Base-by-base conservation (phyloP, 2,797 vertebrate genomes). In the Xiphophorus birchmanni region DNA sequence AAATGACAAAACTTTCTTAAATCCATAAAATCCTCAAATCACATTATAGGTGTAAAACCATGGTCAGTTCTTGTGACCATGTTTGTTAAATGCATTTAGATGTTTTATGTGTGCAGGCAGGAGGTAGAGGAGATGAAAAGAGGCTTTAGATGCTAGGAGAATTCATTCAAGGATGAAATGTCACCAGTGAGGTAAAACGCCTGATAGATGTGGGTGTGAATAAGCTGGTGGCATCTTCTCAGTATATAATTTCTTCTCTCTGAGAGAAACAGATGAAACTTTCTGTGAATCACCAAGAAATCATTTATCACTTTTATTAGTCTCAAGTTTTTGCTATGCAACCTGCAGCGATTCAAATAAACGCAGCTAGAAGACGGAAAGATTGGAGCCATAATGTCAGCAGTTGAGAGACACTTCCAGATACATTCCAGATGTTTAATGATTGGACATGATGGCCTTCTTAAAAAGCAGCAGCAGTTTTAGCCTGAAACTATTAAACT, bases 361-460 rank as follows among this genome's bases (percentile, higher is more conserved):
- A 90, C 83, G 85, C 32, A 2, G 65, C 67, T 87, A 76, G 80
- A 84, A 84, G 77, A 80, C 71, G 0, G 75, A 69, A 80, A 56
- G 77, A 86, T 80, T 73, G 78, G 76, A 79, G 29, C 40, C 65
- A 23, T 87, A 87, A 90, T 83, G 77, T 74, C 81, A 37, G 78
- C 80, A 75, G 85, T 75, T 74, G 65, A 82, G 84, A 82, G 74
- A 77, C 77, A 52, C 76, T 76, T 83, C 85, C 82, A 76, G 84
- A 93, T 87, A 26, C 73, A 72, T 83, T 92, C 88, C 92, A 93
- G 90, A 92, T 91, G 90, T 92, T 94, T 93, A 88, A 93, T 92
- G 92, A 92, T 94, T 86, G 83, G 63, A 88, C 71, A 80, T 93
- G 94, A 95, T 90, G 78, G 84, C 88, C 82, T 87, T 84, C 78